Evolutionary conservation across 2,113 vertebrate species (phyloP), one percentile per base, ranked within the genome.

Genomic region (Leiothrix lutea): DNA sequence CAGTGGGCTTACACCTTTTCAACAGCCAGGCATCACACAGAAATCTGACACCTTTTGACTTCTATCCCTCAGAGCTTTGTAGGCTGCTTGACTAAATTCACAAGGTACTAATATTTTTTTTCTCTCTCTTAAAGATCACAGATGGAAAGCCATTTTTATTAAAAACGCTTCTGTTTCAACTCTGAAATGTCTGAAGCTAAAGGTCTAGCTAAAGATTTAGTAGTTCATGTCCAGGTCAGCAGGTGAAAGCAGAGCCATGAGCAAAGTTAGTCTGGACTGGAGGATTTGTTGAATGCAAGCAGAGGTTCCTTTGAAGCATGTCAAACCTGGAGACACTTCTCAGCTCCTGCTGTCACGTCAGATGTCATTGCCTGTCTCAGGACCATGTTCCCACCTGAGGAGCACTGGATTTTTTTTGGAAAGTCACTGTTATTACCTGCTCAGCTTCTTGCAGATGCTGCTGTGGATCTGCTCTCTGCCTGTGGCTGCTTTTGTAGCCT

Each of bases 1-100:
- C 31, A 64, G 35, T 71, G 45, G 44, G 31, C 57, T 90, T 60
- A 45, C 44, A 60, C 40, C 47, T 86, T 70, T 56, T 71, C 61
- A 90, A 60, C 48, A 85, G 51, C 56, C 51, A 70, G 40, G 56
- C 66, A 66, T 82, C 71, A 40, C 66, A 22, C 3, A 11, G 74
- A 90, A 92, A 73, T 74, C 86, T 88, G 82, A 9, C 75, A 95
- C 88, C 79, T 95, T 60, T 83, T 93, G 93, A 88, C 82, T 95
- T 84, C 9, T 61, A 44, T 86, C 73, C 69, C 50, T 93, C 40
- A 26, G 82, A 95, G 72, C 60, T 80, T 77, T 88, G 54, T 82
- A 11, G 29, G 54, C 58, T 88, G 53, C 71, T 70, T 61, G 60
- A 44, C 72, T 94, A 24, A 90, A 93, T 88, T 92, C 60, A 48